phyloP scores from a whole-genome alignment of 2,888 invertebrate species.

The Cinara cedri region DNA sequence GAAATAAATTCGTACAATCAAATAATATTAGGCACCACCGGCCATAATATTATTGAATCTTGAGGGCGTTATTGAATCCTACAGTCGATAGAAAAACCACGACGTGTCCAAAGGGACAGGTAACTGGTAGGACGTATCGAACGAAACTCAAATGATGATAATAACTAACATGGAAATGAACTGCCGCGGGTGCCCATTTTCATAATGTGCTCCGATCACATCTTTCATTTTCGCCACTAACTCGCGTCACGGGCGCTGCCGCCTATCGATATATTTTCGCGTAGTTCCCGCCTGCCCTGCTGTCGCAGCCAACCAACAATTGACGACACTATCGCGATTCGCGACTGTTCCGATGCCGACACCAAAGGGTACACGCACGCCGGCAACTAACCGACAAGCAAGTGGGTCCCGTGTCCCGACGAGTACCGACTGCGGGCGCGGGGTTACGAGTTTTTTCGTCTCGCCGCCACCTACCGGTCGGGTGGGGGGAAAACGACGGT shows the following conservation, averaged over 20 bases:
- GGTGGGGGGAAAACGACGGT: no score
- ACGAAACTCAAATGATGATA: no score
- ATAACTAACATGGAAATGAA: not conserved
- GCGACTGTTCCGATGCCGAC: not conserved
- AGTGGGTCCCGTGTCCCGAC: no score
- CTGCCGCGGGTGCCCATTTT: slow-evolving; percentile 39
- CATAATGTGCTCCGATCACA: slow-evolving; percentile 34
- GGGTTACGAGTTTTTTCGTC: no score
- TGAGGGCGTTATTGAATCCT: no score
- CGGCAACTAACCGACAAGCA: no score
- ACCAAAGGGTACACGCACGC: not conserved
- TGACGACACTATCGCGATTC: slow-evolving; percentile 1
- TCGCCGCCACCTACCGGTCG: no score
- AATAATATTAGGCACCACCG: not conserved
- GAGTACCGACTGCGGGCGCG: no score
- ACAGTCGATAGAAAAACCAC: not conserved
- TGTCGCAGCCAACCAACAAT: not conserved
- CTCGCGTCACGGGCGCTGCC: slow-evolving; percentile 25
- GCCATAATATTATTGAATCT: not conserved
- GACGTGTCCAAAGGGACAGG: not conserved
- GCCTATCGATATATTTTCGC: slow-evolving; percentile 12
- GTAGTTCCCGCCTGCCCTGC: not conserved
- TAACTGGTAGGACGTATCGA: no score
- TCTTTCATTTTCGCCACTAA: slow-evolving; percentile 24
- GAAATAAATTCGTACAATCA: not conserved